phyloP scores from a whole-genome alignment of 2,113 vertebrate genomes.

The Coryphaenoides rupestris region DNA sequence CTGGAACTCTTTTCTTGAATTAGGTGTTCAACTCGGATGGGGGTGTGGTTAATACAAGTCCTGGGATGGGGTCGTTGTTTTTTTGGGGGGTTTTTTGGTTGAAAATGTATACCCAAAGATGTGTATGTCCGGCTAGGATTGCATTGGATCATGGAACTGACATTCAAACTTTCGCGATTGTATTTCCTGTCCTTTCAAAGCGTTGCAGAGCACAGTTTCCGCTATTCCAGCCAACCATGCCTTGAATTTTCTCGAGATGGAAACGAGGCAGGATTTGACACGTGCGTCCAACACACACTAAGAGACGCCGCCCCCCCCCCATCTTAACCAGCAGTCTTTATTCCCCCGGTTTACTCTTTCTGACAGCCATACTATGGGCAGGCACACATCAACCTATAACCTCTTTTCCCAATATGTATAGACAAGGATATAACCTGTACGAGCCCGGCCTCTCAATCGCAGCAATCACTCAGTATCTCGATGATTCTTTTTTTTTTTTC shows the following conservation, averaged over 20 bases:
- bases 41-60: slow-evolving; percentile 16
- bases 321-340: slow-evolving; percentile 19
- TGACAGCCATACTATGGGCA: slow-evolving; percentile 10
- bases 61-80: slow-evolving; percentile 47
- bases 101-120: slow-evolving; percentile 63
- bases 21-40: slow-evolving; percentile 31
- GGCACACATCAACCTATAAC: slow-evolving; percentile 11
- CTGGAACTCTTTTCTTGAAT: slow-evolving; percentile 48
- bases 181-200: slow-evolving; percentile 66
- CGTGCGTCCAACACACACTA: slow-evolving; percentile 7
- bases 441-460: slow-evolving; percentile 7
- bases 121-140: slow-evolving; percentile 70
- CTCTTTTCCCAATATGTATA: neutral
- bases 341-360: slow-evolving; percentile 12
- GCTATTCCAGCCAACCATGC: slow-evolving; percentile 32
- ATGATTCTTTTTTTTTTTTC: no score
- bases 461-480: neutral
- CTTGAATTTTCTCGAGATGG: slow-evolving; percentile 40
- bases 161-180: slow-evolving; percentile 78
- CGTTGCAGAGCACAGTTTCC: slow-evolving; percentile 53
- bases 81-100: no score
- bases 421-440: neutral
- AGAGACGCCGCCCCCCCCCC: slow-evolving; percentile 2
- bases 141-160: slow-evolving; percentile 58
- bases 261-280: slow-evolving; percentile 12